These are phyloP conservation scores for Hesperophylax magnus DNA, from an alignment of 1,140 invertebrate species.

Conservation along the genomic window DNA sequence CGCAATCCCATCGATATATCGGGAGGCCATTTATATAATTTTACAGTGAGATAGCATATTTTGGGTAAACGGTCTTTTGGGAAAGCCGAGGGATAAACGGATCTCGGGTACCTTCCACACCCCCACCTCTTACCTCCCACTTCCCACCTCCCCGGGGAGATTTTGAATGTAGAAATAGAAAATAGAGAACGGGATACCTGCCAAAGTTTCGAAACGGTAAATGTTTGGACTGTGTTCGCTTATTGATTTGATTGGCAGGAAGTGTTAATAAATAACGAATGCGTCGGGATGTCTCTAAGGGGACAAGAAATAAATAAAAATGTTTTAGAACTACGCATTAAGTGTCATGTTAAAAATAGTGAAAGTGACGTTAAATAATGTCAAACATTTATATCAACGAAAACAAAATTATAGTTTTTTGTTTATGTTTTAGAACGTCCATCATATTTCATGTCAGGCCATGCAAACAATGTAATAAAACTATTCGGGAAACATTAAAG, in stretches of 20 bases:
- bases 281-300: no score
- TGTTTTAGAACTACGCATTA: no score
- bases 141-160: conserved; percentile 48
- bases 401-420: no score
- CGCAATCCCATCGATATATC: conserved; percentile 27
- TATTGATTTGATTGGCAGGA: conserved; percentile 29
- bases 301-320: no score
- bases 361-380: no score
- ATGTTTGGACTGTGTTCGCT: conserved; percentile 3
- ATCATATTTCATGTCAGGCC: no score
- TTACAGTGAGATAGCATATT: conserved; percentile 53
- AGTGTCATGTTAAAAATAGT: no score
- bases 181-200: conserved; percentile 47
- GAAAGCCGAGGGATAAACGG: conserved; percentile 51
- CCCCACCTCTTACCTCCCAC: conserved; percentile 3
- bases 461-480: no score
- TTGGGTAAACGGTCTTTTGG: conserved; percentile 54
- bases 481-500: no score
- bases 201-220: conserved; percentile 35
- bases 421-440: no score
- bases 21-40: conserved; percentile 41
- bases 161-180: conserved; percentile 54
- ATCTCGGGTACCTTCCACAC: conserved; percentile 38
- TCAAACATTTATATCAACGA: no score
- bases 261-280: conserved; percentile 15